Base-by-base conservation (phyloP, 2,113 vertebrate genomes). In the Phalacrocorax aristotelis region DNA sequence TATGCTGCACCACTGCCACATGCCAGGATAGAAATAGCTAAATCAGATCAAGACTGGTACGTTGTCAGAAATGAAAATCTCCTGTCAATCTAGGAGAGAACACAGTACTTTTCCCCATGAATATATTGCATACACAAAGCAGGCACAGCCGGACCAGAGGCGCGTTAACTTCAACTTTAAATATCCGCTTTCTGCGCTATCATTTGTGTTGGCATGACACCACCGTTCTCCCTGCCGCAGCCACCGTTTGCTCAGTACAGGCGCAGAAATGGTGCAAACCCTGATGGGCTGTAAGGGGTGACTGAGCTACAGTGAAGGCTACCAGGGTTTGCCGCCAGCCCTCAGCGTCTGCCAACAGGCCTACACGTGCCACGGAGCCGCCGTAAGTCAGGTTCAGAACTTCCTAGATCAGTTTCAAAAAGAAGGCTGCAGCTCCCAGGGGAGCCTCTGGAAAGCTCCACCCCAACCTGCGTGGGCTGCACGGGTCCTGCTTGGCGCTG, bases 401-500 rank as follows among this genome's bases (percentile, higher is more conserved):
- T 42, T 58, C 42, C 17, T 11, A 32, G 18, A 58, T 13, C 16
- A 8, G 29, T 29, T 68, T n/a, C 51, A 34, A 40, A 61, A 44
- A 34, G 12, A 60, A 29, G 15, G 30, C 0, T 13, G 9, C 32
- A 30, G 64, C 21, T 69, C 21, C 34, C 1, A 0, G 30, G 26
- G 32, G 18, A 79, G 17, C 34, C 48, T 58, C 36, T 68, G 57
- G 55, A 49, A 82, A 74, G 21, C 23, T 58, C 36, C 62, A 66
- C 10, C 19, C 57, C 36, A 79, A 3, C 11, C 21, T 75, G 21
- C 17, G 10, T 2, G 13, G 11, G 42, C 55, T 34, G n/a, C n/a
- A 34, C 0, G 4, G n/a, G 8, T 70, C 36, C 57, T 48, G 61
- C 38, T 60, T 1, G 0, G 21, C 3, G 0, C 42, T 13, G 26